Percentiles rank a stretch among this genome's conserved stretches.
Evolutionary conservation across 2,113 vertebrate species (phyloP).

Genomic region (western clawed frog (Xenopus tropicalis)): DNA sequence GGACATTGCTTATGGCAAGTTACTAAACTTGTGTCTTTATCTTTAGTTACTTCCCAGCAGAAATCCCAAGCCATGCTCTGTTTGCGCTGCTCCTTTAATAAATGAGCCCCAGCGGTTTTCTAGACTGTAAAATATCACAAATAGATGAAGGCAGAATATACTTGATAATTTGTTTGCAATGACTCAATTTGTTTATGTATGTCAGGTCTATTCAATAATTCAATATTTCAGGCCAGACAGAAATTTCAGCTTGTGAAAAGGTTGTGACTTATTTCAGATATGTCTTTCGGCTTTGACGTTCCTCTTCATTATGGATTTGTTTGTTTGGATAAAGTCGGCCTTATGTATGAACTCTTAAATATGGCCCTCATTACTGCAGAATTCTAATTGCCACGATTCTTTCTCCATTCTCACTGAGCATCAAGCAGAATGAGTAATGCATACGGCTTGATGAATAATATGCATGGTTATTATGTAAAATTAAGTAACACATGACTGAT

Average conservation of each 20-base stretch:
- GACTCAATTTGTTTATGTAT: slow-evolving; percentile 12
- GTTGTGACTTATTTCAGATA: slow-evolving; percentile 14
- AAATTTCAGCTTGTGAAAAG: slow-evolving; percentile 13
- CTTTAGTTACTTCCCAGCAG: too few relatives aligned
- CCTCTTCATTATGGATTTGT: slow-evolving; percentile 14
- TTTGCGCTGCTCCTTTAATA: too few relatives aligned
- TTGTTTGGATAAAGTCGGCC: slow-evolving; percentile 18
- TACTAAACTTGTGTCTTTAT: too few relatives aligned
- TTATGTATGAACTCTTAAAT: neutral
- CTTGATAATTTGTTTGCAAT: too few relatives aligned
- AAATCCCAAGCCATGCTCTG: too few relatives aligned
- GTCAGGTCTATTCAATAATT: slow-evolving; percentile 10
- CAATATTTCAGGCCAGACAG: slow-evolving; percentile 13
- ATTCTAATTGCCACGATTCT: slow-evolving; percentile 14
- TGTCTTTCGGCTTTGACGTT: neutral
- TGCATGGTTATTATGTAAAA: too few relatives aligned
- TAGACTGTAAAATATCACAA: too few relatives aligned
- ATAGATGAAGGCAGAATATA: too few relatives aligned
- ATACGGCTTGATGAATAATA: neutral
- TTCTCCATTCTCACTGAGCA: neutral
- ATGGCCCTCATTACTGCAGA: neutral
- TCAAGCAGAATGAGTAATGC: neutral
- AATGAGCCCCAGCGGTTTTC: too few relatives aligned
- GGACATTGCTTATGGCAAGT: too few relatives aligned
- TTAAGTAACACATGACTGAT: slow-evolving; percentile 9